Conservation (phyloP, 2,113 vertebrate species). For the Pachyramphus minor region DNA sequence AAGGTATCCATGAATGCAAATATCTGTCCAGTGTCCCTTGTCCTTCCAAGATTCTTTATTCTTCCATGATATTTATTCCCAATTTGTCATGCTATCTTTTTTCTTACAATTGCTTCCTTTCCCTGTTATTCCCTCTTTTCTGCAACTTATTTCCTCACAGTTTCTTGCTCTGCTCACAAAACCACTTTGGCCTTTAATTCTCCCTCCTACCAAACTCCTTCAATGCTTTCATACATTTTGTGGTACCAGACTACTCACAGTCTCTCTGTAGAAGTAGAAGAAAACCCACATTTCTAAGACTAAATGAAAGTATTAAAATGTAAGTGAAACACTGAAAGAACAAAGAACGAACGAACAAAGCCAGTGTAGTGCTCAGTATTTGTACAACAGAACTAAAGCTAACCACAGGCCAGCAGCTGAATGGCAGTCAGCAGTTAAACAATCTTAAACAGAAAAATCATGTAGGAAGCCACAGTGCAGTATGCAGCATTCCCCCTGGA, state of each 20-base stretch:
- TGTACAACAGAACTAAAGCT: neutral
- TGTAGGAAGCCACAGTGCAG: slow-evolving; percentile 2
- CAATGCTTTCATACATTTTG: neutral
- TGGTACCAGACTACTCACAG: neutral
- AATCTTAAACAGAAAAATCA: slow-evolving; percentile 25
- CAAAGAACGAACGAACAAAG: neutral
- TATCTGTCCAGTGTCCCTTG: neutral
- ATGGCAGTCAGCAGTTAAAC: neutral
- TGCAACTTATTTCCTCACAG: neutral
- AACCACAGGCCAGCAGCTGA: slow-evolving; percentile 11
- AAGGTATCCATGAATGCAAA: neutral
- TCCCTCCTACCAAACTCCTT: neutral
- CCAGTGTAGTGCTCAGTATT: neutral
- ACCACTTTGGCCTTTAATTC: neutral
- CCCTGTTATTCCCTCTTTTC: neutral
- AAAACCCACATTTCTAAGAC: neutral
- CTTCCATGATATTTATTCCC: neutral
- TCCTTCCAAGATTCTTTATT: neutral
- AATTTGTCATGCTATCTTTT: neutral
- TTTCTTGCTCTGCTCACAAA: neutral
- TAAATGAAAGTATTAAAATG: slow-evolving; percentile 25
- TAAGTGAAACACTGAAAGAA: neutral
- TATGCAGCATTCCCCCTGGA: neutral
- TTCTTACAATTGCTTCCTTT: neutral
- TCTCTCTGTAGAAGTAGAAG: neutral